phyloP scores from a whole-genome alignment of 2,888 invertebrate genomes.

The Trissolcus japonicus region DNA sequence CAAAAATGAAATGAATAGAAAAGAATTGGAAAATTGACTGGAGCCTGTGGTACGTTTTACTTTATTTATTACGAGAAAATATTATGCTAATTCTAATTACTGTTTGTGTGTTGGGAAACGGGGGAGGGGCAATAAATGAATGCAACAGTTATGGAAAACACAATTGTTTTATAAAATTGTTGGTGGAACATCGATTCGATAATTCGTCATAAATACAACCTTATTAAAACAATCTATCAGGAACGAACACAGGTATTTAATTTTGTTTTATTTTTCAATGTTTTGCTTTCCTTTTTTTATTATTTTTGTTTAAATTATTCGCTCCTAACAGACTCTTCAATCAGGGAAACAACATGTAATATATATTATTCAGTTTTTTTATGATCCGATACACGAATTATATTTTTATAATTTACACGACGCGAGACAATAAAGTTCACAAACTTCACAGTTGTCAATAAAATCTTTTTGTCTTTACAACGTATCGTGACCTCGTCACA shows the following conservation, averaged over 20 bases:
- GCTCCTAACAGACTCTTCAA: no score
- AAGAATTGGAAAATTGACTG: background rate
- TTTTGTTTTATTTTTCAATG: no score
- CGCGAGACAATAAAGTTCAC: conserved; percentile 53
- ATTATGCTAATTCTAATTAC: no score
- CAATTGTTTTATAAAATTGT: conserved; percentile 47
- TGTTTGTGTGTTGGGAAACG: background rate
- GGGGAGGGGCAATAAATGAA: background rate
- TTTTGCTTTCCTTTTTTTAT: no score
- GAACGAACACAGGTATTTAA: no score
- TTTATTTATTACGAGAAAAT: no score
- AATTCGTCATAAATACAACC: conserved; percentile 49
- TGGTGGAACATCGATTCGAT: conserved; percentile 51
- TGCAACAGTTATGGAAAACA: conserved; percentile 44
- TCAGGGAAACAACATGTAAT: conserved; percentile 44
- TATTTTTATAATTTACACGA: conserved; percentile 23
- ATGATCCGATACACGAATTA: conserved; percentile 40
- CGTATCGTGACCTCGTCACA: no score
- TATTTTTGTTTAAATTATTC: no score
- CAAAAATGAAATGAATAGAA: background rate
- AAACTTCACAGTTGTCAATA: conserved; percentile 55
- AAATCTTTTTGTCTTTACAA: conserved; percentile 27
- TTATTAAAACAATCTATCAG: no score
- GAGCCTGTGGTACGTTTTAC: no score
- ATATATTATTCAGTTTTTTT: conserved; percentile 36